These are phyloP conservation scores for Malthinus flaveolus DNA, from an alignment of 2,888 invertebrate genomes.

Conservation along the genomic window DNA sequence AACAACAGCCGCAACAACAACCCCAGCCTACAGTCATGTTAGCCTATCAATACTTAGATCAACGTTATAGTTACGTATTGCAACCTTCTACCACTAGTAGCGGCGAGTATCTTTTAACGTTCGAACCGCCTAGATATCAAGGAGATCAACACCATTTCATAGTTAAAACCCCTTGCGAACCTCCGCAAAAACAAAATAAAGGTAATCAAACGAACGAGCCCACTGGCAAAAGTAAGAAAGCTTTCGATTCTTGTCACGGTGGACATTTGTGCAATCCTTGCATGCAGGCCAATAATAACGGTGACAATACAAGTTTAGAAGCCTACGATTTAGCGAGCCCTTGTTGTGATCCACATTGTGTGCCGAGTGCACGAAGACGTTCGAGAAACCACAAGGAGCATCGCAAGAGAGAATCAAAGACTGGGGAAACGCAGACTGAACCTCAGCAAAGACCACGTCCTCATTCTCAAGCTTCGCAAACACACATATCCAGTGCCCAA, in stretches of 20 bases:
- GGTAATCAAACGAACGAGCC: constrained; percentile 39
- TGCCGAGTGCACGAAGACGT: constrained; percentile 64
- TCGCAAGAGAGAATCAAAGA: constrained; percentile 54
- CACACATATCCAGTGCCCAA: constrained; percentile 18
- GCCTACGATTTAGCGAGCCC: constrained; percentile 86
- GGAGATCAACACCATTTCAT: constrained; percentile 69
- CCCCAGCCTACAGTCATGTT: constrained; percentile 50
- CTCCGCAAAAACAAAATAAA: constrained; percentile 43
- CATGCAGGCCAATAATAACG: constrained; percentile 63
- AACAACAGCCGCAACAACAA: constrained; percentile 42
- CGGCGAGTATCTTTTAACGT: constrained; percentile 72
- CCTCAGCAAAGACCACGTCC: constrained; percentile 54
- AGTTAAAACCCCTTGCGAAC: constrained; percentile 61
- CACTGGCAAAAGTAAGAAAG: constrained; percentile 39
- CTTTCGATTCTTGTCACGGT: constrained; percentile 45
- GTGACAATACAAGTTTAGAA: constrained; percentile 78
- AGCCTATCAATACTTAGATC: constrained; percentile 66
- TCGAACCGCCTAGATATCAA: constrained; percentile 66
- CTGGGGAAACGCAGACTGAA: constrained; percentile 55
- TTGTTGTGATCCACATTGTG: constrained; percentile 85
- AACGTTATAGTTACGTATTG: constrained; percentile 71
- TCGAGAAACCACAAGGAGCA: constrained; percentile 65
- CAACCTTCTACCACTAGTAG: constrained; percentile 68
- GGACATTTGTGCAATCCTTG: constrained; percentile 74
- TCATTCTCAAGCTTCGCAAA: constrained; percentile 43